Evolutionary conservation across 2,888 invertebrate genomes (phyloP).

Genomic region (Timema cristinae): DNA sequence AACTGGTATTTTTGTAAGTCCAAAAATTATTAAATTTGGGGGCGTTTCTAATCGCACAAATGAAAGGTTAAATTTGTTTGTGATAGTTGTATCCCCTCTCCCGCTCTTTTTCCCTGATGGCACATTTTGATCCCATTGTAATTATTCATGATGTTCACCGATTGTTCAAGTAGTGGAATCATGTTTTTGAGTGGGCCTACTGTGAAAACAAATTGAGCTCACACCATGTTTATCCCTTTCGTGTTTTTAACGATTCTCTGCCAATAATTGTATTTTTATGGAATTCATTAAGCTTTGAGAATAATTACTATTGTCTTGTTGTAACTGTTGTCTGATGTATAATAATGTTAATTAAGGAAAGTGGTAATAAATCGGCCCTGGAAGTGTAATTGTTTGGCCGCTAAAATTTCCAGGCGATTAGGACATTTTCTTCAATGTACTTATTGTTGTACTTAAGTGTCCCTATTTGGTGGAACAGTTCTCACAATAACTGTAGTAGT

Average conservation of each 20-base stretch:
- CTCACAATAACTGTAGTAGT: too few species aligned
- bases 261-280: conserved; percentile 31
- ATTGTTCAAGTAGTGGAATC: conserved; percentile 9
- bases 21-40: conserved; percentile 3
- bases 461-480: not conserved
- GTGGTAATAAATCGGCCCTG: conserved; percentile 5
- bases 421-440: conserved; percentile 14
- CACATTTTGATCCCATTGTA: too few species aligned
- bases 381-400: conserved; percentile 12
- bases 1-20: conserved; percentile 14
- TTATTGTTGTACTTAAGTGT: conserved; percentile 20
- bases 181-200: conserved; percentile 30
- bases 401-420: not conserved
- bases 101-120: not conserved
- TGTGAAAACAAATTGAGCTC: not conserved
- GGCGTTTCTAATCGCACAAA: conserved; percentile 15
- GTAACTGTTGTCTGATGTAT: conserved; percentile 27
- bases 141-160: not conserved
- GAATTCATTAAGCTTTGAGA: conserved; percentile 24
- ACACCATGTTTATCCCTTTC: not conserved
- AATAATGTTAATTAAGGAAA: conserved; percentile 24
- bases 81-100: conserved; percentile 12
- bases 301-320: conserved; percentile 27
- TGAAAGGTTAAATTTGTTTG: conserved; percentile 11
- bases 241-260: conserved; percentile 25